These are phyloP conservation scores for Cyprinodon diabolis DNA, from an alignment of 2,797 vertebrate genomes.

Conservation along the genomic window DNA sequence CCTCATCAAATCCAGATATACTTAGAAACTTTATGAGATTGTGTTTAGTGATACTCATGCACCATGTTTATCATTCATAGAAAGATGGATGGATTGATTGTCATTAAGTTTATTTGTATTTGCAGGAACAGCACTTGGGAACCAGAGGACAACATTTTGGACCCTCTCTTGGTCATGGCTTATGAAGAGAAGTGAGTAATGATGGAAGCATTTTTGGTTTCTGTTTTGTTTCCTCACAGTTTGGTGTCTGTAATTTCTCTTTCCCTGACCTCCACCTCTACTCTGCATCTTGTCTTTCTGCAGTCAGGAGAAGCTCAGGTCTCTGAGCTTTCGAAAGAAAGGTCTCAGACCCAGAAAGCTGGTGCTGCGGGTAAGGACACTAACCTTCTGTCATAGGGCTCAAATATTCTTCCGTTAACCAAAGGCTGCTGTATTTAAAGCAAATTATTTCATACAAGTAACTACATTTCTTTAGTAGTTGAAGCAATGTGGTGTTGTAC, in stretches of 20 bases:
- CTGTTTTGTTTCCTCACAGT: slow-evolving; percentile 15
- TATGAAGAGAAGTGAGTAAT: slow-evolving; percentile 96
- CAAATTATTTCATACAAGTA: neutral
- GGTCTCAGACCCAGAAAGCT: slow-evolving; percentile 94
- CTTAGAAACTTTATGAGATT: neutral
- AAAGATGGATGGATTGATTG: neutral
- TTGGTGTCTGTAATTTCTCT: slow-evolving; percentile 1
- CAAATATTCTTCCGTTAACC: neutral
- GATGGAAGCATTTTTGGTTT: slow-evolving; percentile 1
- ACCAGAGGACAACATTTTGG: slow-evolving; percentile 98
- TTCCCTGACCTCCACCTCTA: slow-evolving; percentile 12
- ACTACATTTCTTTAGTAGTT: neutral
- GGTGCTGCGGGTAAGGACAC: slow-evolving; percentile 88
- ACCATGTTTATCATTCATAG: neutral
- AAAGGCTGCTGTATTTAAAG: neutral
- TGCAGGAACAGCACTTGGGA: slow-evolving; percentile 98
- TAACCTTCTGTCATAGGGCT: slow-evolving; percentile 10
- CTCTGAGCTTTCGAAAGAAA: slow-evolving; percentile 93
- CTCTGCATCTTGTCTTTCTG: slow-evolving; percentile 14
- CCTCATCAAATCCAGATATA: slow-evolving; percentile 46
- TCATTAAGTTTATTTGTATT: slow-evolving; percentile 38
- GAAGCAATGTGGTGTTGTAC: neutral
- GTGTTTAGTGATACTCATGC: neutral
- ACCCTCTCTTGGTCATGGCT: slow-evolving; percentile 94
- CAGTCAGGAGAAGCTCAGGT: slow-evolving; percentile 94